phyloP scores from a whole-genome alignment of 2,113 vertebrate species.

The Phylloscopus trochilus region DNA sequence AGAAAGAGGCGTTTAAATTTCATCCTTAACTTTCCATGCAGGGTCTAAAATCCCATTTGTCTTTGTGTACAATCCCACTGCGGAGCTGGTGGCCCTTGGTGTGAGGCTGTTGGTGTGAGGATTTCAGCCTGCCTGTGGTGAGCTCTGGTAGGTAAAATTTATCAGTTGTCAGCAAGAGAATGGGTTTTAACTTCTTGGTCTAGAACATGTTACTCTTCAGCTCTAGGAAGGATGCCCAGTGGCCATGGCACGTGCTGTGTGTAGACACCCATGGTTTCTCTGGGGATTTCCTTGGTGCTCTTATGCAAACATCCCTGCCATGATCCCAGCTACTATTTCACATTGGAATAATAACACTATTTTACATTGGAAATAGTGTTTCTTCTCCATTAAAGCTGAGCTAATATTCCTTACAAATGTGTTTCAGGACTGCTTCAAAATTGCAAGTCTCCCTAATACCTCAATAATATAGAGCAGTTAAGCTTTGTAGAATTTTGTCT shows the following conservation, averaged over 20 bases:
- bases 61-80: background rate
- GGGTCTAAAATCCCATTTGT: background rate
- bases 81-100: accelerated
- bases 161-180: background rate
- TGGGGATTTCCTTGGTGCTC: background rate
- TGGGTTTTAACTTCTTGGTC: background rate
- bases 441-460: background rate
- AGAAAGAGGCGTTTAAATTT: background rate
- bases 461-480: background rate
- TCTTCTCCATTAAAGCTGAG: background rate
- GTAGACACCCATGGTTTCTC: background rate
- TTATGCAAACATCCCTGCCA: background rate
- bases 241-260: background rate
- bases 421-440: background rate
- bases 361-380: background rate
- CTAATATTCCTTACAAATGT: background rate
- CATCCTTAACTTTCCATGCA: background rate
- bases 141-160: background rate
- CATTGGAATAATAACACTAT: accelerated
- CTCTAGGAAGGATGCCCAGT: background rate
- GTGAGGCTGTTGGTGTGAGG: background rate
- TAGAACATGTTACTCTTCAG: background rate
- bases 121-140: background rate
- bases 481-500: background rate
- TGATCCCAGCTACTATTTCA: background rate